Evolutionary conservation across 2,113 vertebrate genomes (phyloP).

Genomic region (Tachysurus vachellii): DNA sequence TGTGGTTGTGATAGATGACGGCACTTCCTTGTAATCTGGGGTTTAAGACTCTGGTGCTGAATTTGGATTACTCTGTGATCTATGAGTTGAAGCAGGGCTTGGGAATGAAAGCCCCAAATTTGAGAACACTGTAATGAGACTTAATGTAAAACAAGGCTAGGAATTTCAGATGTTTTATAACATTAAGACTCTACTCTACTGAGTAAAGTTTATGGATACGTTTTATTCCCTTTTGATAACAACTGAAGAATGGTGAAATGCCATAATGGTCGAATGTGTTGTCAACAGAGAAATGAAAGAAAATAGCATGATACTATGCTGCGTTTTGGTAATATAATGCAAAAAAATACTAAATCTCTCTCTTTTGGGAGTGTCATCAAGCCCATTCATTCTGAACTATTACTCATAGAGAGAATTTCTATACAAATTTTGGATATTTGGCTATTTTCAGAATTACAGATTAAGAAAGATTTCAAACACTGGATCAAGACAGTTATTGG

Average conservation of each 20-base stretch:
- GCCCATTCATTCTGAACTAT: neutral
- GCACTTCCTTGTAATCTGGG: conserved; percentile 54
- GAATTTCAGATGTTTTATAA: neutral
- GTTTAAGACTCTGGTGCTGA: conserved; percentile 55
- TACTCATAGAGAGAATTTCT: neutral
- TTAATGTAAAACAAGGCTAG: neutral
- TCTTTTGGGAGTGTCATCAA: neutral
- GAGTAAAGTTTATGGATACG: neutral
- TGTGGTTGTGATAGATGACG: conserved; percentile 27
- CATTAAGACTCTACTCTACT: neutral
- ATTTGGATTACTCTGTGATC: conserved; percentile 56
- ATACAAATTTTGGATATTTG: neutral
- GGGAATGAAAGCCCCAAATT: neutral
- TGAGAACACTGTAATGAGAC: neutral
- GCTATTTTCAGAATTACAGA: neutral
- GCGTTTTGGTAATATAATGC: neutral
- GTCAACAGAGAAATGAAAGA: neutral
- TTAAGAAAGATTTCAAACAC: neutral
- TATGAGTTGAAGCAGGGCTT: conserved; percentile 40
- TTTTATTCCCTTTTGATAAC: neutral
- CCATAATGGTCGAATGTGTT: neutral
- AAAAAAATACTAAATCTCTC: neutral
- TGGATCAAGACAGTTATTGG: neutral
- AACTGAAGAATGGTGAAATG: neutral
- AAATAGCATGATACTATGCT: neutral